phyloP scores from a whole-genome alignment of 30 jellyfish, hydroid and myxozoan genomes.

The Cassiopea xamachana region DNA sequence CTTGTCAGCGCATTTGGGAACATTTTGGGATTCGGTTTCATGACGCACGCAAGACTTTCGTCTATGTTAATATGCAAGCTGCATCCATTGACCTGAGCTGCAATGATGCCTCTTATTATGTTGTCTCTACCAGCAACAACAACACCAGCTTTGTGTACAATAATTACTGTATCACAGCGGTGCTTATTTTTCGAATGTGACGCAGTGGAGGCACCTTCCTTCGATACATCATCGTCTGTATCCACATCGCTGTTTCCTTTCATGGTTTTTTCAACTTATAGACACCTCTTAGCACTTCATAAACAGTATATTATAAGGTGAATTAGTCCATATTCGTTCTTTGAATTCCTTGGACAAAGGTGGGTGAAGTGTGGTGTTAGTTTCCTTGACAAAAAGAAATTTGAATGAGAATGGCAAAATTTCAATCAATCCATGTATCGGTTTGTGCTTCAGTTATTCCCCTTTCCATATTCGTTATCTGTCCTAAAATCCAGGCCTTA shows the following conservation, averaged over 20 bases:
- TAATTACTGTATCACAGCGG: background rate
- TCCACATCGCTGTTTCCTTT: background rate
- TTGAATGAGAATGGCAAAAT: no score
- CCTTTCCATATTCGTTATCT: no score
- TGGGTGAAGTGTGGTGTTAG: no score
- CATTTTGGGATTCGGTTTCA: background rate
- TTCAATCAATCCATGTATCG: no score
- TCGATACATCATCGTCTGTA: background rate
- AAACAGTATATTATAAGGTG: no score
- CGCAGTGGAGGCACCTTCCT: background rate
- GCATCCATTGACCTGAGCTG: background rate
- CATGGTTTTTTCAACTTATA: no score
- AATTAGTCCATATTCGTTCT: no score
- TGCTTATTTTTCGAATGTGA: background rate
- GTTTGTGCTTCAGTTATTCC: no score
- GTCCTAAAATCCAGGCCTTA: no score
- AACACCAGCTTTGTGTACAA: background rate
- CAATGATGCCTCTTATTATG: background rate
- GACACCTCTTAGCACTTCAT: no score
- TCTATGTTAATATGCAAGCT: background rate
- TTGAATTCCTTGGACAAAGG: no score
- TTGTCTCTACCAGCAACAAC: background rate
- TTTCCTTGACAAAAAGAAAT: no score
- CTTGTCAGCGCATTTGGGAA: slow-evolving; percentile 15
- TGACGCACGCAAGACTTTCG: background rate